Percentiles rank a stretch among this genome's conserved stretches.
Evolutionary conservation across 2,888 invertebrate species (phyloP).

Genomic region (Polydrusus cervinus): DNA sequence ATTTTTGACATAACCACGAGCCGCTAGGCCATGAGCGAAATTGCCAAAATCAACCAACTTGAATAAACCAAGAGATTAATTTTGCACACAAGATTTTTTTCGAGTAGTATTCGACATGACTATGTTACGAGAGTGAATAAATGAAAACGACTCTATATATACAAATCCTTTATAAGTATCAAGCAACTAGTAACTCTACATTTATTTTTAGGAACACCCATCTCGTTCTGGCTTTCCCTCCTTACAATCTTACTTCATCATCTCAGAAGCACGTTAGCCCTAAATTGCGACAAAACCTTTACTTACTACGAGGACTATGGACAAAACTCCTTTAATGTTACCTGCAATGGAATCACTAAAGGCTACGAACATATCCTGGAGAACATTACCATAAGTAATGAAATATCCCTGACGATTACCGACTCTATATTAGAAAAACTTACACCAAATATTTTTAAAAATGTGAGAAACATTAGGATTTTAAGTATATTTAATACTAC

Average conservation of each 20-base stretch:
- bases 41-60: too few relatives aligned
- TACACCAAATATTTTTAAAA: constrained; percentile 60
- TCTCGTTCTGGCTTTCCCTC: neutral
- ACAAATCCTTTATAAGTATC: too few relatives aligned
- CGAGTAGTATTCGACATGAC: too few relatives aligned
- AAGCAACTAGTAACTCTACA: neutral
- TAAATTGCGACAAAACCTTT: constrained; percentile 65
- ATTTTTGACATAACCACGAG: too few relatives aligned
- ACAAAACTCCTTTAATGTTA: constrained; percentile 66
- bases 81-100: too few relatives aligned
- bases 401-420: constrained; percentile 63
- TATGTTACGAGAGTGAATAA: too few relatives aligned
- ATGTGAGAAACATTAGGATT: constrained; percentile 63
- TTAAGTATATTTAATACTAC: constrained; percentile 61
- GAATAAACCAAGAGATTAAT: too few relatives aligned
- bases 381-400: constrained; percentile 65
- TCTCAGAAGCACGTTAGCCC: constrained; percentile 17
- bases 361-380: constrained; percentile 61
- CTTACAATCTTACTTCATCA: constrained; percentile 35
- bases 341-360: constrained; percentile 62
- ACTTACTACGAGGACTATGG: constrained; percentile 65
- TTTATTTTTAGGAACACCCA: neutral
- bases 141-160: too few relatives aligned
- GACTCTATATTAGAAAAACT: constrained; percentile 62
- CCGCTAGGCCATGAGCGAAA: too few relatives aligned